A percentile compares a stretch with the other conserved stretches of the same genome.
phyloP scores from a whole-genome alignment of 2,888 invertebrate species.

The Clitarchus hookeri region DNA sequence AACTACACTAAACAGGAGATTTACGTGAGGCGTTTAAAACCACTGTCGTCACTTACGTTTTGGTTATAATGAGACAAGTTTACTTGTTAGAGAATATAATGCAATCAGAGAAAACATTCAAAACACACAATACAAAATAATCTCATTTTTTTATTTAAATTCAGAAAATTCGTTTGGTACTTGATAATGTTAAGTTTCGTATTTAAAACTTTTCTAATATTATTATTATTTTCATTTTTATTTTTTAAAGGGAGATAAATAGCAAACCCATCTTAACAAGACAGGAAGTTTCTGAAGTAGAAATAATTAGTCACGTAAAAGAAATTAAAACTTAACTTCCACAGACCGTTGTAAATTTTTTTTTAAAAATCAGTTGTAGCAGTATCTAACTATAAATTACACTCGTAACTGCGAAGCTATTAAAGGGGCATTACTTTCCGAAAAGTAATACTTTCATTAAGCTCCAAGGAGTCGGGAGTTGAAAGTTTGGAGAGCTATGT shows the following conservation, averaged over 20 bases:
- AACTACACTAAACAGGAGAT: no score
- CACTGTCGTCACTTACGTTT: no score
- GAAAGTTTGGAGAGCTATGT: not conserved
- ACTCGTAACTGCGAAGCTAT: not conserved
- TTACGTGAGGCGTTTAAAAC: no score
- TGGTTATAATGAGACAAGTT: not conserved
- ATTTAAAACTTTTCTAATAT: not conserved
- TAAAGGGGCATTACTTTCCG: not conserved
- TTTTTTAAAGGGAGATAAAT: not conserved
- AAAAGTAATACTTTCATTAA: slow-evolving; percentile 6
- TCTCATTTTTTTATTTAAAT: not conserved
- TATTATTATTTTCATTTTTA: not conserved
- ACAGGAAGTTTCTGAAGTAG: not conserved
- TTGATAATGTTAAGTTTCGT: not conserved
- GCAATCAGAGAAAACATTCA: not conserved
- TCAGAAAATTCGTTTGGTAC: not conserved
- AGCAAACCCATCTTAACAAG: not conserved
- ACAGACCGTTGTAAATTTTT: not conserved
- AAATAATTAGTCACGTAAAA: slow-evolving; percentile 2
- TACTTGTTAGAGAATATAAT: not conserved
- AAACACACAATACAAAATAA: not conserved
- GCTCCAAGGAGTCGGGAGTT: not conserved
- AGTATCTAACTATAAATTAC: not conserved
- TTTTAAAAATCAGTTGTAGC: not conserved
- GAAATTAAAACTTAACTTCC: not conserved